Conservation (phyloP, 2,888 invertebrate species). For the Leptinotarsa juncta region DNA sequence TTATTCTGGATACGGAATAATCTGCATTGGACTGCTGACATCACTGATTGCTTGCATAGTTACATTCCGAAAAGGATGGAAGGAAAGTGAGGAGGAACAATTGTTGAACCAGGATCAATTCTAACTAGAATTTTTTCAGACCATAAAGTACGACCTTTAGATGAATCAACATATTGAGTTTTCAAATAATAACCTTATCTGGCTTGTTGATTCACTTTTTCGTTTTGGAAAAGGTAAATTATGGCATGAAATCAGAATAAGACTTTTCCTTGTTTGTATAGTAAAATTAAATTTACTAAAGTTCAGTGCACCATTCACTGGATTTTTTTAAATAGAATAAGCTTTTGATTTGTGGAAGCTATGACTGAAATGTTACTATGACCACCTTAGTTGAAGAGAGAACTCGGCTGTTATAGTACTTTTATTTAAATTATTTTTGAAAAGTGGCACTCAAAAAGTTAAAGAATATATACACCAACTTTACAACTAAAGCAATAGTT, state of each 20-base stretch:
- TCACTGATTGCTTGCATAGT: constrained; percentile 61
- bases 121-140: constrained; percentile 43
- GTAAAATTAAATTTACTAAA: too few species aligned
- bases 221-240: not conserved
- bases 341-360: not conserved
- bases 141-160: constrained; percentile 26
- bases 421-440: not conserved
- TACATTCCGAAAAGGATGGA: constrained; percentile 58
- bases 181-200: not conserved
- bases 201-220: not conserved
- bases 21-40: constrained; percentile 64
- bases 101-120: constrained; percentile 55
- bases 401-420: not conserved
- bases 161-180: constrained; percentile 17
- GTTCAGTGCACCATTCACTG: not conserved
- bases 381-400: not conserved
- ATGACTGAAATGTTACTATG: not conserved
- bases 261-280: not conserved
- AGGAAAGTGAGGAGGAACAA: constrained; percentile 61
- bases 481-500: too few species aligned
- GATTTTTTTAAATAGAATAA: not conserved
- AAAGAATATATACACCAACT: too few species aligned
- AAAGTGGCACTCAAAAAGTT: not conserved
- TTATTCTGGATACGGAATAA: constrained; percentile 70
- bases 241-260: not conserved